Base-by-base conservation (phyloP, 2,113 vertebrate genomes). In the Melanerpes aurifrons region DNA sequence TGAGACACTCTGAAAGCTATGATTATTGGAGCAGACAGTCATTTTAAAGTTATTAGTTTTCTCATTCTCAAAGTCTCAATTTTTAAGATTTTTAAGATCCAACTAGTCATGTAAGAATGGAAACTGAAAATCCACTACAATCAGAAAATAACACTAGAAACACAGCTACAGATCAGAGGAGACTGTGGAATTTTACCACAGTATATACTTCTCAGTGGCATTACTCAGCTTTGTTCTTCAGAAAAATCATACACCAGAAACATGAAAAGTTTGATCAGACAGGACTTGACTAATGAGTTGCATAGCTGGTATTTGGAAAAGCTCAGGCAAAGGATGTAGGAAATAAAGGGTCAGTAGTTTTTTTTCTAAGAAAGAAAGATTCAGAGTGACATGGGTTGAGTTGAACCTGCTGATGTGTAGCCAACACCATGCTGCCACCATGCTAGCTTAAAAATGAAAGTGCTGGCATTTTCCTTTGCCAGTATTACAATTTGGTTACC, bases 21-120 rank as follows among this genome's bases (percentile, higher is more conserved):
- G 15, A 87, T 43, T 93, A 91, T 37, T 76, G 61, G 45, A 90
- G 84, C 45, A 79, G 32, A 10, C 17, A 89, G 19, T 35, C 63
- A 73, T 75, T 77, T 88, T 50, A 4, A 87, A 78, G 58, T 91
- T 74, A 81, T 22, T 67, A 59, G 20, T 5, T 79, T 82, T 68
- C 40, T 94, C 58, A 67, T 64, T 87, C 35, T 62, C 56, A 21
- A 73, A 83, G 70, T 37, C 50, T 67, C n/a, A 40, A 40, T 86
- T 94, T 73, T 94, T 73, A 92, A 50, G 3, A 86, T 58, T 91
- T 86, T 93, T 67, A 76, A 67, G 45, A 83, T 43, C 28, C 37
- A 70, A 21, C 37, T 25, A 77, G 50, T 35, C 3, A 1, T 12
- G 29, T 9, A 25, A 73, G 59, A 90, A 94, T 7, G 9, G n/a